Percentiles rank a stretch among this genome's conserved stretches.
Conservation (phyloP, 2,113 vertebrate genomes). For the Ia io region DNA sequence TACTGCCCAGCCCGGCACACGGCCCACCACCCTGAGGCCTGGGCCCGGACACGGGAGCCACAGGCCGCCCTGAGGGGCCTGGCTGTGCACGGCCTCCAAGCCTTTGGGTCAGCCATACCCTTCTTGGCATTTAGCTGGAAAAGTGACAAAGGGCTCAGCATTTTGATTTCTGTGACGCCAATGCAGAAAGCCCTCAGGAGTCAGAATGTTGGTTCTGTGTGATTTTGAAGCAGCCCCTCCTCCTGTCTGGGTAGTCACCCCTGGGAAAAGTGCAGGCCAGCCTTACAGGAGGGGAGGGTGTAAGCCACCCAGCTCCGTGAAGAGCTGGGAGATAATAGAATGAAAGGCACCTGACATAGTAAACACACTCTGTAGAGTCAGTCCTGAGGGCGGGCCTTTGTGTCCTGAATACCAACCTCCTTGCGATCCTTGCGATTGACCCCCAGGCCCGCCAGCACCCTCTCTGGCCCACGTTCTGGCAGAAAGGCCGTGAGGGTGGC, state of each 20-base stretch:
- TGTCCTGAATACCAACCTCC: accelerated
- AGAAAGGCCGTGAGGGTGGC: not conserved
- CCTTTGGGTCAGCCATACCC: not conserved
- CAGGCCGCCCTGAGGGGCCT: accelerated
- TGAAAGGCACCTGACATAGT: not conserved
- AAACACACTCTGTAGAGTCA: accelerated
- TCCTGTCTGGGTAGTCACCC: not conserved
- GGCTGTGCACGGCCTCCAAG: not conserved
- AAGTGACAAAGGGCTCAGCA: not conserved
- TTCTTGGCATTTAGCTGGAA: not conserved
- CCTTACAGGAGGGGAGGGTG: too few species aligned
- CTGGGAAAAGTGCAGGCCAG: not conserved
- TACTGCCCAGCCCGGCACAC: not conserved
- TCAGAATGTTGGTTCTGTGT: not conserved
- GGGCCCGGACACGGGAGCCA: not conserved
- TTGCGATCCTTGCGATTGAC: not conserved
- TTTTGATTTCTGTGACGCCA: not conserved
- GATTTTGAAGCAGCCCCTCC: not conserved
- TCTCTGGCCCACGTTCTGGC: not conserved
- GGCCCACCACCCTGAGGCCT: too few species aligned
- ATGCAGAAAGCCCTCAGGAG: accelerated
- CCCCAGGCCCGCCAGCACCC: accelerated
- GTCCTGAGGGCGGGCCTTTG: not conserved
- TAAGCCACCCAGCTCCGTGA: not conserved
- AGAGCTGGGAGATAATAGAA: not conserved